These are phyloP conservation scores for Slavum lentiscoides DNA, from an alignment of 2,888 invertebrate species.

Conservation along the genomic window DNA sequence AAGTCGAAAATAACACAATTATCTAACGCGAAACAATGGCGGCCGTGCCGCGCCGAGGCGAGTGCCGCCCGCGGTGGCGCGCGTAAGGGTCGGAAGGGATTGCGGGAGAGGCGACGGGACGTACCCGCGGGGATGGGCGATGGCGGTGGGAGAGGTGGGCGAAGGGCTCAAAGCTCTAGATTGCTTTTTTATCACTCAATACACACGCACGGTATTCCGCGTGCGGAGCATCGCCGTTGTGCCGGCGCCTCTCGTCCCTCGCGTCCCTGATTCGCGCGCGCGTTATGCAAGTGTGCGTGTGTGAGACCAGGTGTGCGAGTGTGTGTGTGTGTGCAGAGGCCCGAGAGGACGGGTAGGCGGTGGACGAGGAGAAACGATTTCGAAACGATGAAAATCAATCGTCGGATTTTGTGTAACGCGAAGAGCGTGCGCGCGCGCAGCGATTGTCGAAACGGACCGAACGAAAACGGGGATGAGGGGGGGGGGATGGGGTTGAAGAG, in stretches of 20 bases:
- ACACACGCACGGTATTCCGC: constrained; percentile 31
- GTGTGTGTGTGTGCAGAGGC: too few relatives aligned
- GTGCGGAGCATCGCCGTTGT: constrained; percentile 1
- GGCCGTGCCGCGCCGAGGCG: neutral
- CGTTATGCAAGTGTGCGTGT: neutral
- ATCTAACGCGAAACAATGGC: constrained; percentile 49
- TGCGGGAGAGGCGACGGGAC: neutral
- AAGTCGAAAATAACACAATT: constrained; percentile 49
- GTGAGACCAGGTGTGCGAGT: too few relatives aligned
- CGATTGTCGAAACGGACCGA: constrained; percentile 22
- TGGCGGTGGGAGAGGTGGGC: too few relatives aligned
- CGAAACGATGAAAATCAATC: constrained; percentile 44
- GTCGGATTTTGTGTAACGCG: constrained; percentile 20
- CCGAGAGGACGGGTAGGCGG: too few relatives aligned
- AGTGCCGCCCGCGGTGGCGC: neutral
- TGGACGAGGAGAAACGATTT: neutral
- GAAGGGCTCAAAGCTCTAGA: constrained; percentile 32
- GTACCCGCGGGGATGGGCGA: neutral
- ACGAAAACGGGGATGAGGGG: neutral
- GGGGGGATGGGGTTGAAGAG: too few relatives aligned
- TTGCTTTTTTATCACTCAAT: constrained; percentile 50
- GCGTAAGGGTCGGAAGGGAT: neutral
- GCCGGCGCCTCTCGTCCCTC: neutral
- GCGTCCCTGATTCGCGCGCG: too few relatives aligned
- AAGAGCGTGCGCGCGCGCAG: neutral